Percentiles rank a stretch among this genome's conserved stretches.
These are phyloP conservation scores for Peromyscus leucopus DNA, from an alignment of 2,113 vertebrate species.

Conservation along the genomic window DNA sequence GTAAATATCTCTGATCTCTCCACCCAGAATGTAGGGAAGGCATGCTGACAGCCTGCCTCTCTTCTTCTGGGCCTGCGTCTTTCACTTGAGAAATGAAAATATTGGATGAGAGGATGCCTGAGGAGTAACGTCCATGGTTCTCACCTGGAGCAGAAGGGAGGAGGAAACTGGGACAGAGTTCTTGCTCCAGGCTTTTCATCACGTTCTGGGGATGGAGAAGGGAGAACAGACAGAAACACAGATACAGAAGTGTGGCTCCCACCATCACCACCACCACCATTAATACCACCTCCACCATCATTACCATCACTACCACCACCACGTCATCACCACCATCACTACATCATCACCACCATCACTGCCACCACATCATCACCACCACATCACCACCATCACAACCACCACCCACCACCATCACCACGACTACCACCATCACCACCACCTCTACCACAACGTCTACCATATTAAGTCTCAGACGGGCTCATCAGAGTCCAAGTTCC, in stretches of 20 bases:
- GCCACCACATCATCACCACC: background rate
- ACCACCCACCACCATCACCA: background rate
- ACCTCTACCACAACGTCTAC: too few relatives aligned
- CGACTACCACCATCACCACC: background rate
- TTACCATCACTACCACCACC: background rate
- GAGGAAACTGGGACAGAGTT: conserved; percentile 89
- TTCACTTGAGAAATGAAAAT: background rate
- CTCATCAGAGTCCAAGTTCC: background rate
- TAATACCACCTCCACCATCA: fast-evolving
- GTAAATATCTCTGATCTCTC: background rate
- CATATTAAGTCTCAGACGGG: background rate
- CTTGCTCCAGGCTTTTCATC: conserved; percentile 80
- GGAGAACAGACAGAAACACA: background rate
- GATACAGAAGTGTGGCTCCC: background rate
- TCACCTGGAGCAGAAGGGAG: conserved; percentile 88
- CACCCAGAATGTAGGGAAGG: background rate
- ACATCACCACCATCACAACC: background rate
- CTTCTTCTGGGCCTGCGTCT: background rate
- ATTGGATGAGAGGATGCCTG: too few relatives aligned
- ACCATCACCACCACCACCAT: too few relatives aligned
- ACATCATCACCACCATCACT: background rate
- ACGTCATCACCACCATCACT: background rate
- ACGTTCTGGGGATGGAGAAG: conserved; percentile 77
- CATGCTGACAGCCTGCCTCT: background rate
- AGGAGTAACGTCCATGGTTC: background rate